A percentile compares a stretch with the other conserved stretches of the same genome.
phyloP scores from a whole-genome alignment of 2,888 invertebrate genomes.

The Caenorhabditis uteleia region DNA sequence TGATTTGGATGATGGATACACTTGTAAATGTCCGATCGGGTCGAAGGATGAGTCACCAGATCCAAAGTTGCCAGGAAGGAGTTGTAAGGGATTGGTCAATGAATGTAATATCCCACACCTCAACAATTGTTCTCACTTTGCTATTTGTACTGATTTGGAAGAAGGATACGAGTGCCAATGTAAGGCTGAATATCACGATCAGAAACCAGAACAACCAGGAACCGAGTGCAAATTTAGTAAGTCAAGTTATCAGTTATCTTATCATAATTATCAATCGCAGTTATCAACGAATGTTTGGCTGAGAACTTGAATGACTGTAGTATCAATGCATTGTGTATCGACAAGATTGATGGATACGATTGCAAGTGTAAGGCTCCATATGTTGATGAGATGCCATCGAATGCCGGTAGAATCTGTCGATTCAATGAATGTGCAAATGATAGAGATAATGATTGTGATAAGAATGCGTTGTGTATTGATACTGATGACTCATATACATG shows the following conservation, averaged over 20 bases:
- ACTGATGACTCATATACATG: constrained; percentile 65
- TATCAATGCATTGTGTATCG: constrained; percentile 64
- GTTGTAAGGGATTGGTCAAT: constrained; percentile 55
- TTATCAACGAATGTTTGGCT: constrained; percentile 58
- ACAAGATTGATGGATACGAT: constrained; percentile 64
- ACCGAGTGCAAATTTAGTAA: constrained; percentile 61
- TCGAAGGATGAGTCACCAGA: constrained; percentile 62
- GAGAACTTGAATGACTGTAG: constrained; percentile 59
- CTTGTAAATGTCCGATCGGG: constrained; percentile 52
- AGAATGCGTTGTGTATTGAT: constrained; percentile 67
- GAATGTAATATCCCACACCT: constrained; percentile 62
- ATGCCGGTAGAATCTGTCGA: constrained; percentile 54
- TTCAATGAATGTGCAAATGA: constrained; percentile 54
- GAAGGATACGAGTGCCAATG: constrained; percentile 63
- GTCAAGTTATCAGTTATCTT: constrained; percentile 12
- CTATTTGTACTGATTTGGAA: constrained; percentile 61
- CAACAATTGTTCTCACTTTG: constrained; percentile 66
- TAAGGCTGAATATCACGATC: constrained; percentile 61
- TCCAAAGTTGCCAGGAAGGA: constrained; percentile 55
- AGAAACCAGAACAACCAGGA: constrained; percentile 54
- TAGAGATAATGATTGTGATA: constrained; percentile 57
- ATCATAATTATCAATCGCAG: constrained; percentile 34
- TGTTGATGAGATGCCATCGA: constrained; percentile 46
- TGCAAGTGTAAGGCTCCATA: constrained; percentile 60
- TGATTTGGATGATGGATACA: constrained; percentile 61